phyloP scores from a whole-genome alignment of 2,888 invertebrate species.

The Altica lythri region DNA sequence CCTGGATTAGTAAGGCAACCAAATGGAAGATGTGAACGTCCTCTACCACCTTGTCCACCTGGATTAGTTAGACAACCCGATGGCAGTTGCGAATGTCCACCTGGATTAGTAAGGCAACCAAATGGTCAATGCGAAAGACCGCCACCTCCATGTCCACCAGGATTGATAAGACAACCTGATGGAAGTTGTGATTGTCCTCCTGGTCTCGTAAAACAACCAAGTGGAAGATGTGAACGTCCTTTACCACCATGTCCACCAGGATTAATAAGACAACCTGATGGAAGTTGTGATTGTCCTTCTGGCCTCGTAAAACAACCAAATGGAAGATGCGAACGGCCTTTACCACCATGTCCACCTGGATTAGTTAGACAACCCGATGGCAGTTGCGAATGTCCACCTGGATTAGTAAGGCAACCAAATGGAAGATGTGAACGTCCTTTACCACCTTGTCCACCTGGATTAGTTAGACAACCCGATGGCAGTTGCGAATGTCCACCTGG shows the following conservation, averaged over 20 bases:
- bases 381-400: constrained; percentile 28
- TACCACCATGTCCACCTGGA: constrained; percentile 27
- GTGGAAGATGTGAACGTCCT: too few species aligned
- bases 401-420: constrained; percentile 18
- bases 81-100: constrained; percentile 33
- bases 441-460: constrained; percentile 25
- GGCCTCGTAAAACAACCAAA: constrained; percentile 20
- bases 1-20: constrained; percentile 28
- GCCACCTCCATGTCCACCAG: constrained; percentile 30
- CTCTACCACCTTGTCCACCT: constrained; percentile 15
- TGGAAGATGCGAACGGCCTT: constrained; percentile 23
- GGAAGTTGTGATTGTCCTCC: too few species aligned
- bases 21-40: constrained; percentile 12
- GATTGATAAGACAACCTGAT: constrained; percentile 27
- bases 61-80: constrained; percentile 21
- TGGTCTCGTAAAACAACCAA: constrained; percentile 11
- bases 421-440: constrained; percentile 22
- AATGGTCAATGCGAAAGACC: constrained; percentile 24
- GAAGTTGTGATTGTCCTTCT: constrained; percentile 28
- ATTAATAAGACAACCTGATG: constrained; percentile 15
- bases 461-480: constrained; percentile 22
- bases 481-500: constrained; percentile 28
- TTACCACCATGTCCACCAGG: constrained; percentile 32
- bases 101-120: constrained; percentile 25
- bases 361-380: constrained; percentile 17